These are phyloP conservation scores for Pongo abelii DNA, from an alignment of 2,113 vertebrate genomes.

Conservation along the genomic window DNA sequence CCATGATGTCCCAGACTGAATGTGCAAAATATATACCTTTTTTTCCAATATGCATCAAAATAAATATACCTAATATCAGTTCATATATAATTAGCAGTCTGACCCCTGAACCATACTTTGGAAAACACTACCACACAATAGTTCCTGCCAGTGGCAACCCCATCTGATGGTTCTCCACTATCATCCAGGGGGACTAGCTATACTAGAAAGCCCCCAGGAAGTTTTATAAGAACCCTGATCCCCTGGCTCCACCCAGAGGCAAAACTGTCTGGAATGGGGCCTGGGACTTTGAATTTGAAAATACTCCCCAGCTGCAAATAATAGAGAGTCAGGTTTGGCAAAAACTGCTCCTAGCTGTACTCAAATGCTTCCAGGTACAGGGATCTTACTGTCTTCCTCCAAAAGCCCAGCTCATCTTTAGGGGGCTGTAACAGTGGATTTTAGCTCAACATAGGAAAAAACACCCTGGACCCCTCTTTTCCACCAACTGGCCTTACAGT, in stretches of 20 bases:
- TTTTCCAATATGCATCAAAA: not conserved
- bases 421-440: not conserved
- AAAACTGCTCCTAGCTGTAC: not conserved
- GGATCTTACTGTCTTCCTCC: not conserved
- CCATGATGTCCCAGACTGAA: not conserved
- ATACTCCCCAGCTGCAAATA: not conserved
- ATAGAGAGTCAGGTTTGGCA: not conserved
- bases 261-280: not conserved
- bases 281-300: not conserved
- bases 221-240: not conserved
- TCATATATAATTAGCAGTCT: not conserved
- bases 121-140: not conserved
- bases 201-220: not conserved
- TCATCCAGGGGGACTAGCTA: not conserved
- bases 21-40: not conserved
- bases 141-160: not conserved
- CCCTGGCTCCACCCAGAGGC: not conserved
- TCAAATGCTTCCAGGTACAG: not conserved
- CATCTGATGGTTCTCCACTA: too few relatives aligned
- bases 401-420: not conserved
- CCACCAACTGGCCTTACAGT: not conserved
- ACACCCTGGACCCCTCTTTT: not conserved
- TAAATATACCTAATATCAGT: not conserved
- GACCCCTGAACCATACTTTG: accelerated
- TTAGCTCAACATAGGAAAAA: not conserved